These are phyloP conservation scores for Bombylius major DNA, from an alignment of 2,888 invertebrate species.

Conservation along the genomic window DNA sequence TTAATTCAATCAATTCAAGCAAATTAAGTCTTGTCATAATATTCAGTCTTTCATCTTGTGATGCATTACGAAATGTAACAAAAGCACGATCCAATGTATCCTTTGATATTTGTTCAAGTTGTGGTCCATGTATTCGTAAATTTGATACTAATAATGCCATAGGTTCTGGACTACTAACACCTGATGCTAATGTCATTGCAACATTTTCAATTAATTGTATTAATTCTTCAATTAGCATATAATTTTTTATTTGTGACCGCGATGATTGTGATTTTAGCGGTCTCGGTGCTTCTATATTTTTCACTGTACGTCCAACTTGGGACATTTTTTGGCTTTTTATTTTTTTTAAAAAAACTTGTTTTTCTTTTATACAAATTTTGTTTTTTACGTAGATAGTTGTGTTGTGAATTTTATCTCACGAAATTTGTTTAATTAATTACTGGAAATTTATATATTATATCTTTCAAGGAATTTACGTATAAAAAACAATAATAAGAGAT, in stretches of 20 bases:
- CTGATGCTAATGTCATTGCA: conserved; percentile 61
- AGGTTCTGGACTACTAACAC: conserved; percentile 55
- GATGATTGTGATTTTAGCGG: conserved; percentile 53
- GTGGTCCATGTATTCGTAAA: conserved; percentile 66
- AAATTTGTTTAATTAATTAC: no score
- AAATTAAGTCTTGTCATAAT: conserved; percentile 75
- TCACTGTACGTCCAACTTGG: conserved; percentile 55
- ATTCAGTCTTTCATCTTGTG: conserved; percentile 76
- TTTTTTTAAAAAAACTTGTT: background rate
- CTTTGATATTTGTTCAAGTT: conserved; percentile 69
- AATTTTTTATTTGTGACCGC: conserved; percentile 34
- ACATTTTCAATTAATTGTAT: conserved; percentile 73
- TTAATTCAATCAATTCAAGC: conserved; percentile 82
- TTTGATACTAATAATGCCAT: conserved; percentile 68
- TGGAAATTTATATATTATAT: no score
- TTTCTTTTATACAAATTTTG: background rate
- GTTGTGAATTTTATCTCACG: no score
- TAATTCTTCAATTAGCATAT: conserved; percentile 59
- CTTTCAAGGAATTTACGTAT: no score
- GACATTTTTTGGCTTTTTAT: conserved; percentile 23
- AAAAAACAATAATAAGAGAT: no score
- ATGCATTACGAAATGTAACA: conserved; percentile 77
- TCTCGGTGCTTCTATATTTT: conserved; percentile 63
- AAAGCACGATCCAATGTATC: conserved; percentile 76
- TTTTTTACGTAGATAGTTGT: no score